Conservation (phyloP, 37 sponge, comb jelly and placozoan genomes). For the Spongilla lacustris region DNA sequence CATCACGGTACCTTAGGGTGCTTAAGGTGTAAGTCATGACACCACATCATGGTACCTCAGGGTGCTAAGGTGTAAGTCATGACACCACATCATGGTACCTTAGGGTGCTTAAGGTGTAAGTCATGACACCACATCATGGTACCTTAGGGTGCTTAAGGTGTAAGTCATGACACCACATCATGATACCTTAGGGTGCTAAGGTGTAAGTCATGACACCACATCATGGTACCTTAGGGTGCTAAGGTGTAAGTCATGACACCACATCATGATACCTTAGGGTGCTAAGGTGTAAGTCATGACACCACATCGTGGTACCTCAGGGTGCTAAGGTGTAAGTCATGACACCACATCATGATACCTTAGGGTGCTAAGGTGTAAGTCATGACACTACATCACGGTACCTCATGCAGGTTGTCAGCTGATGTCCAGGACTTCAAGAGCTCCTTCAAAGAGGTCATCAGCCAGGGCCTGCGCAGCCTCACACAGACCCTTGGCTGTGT, state of each 20-base stretch:
- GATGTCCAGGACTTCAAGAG: slow-evolving; percentile 98
- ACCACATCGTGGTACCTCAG: not conserved
- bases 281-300: not conserved
- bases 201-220: too few species aligned
- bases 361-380: not conserved
- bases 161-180: too few species aligned
- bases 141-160: too few species aligned
- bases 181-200: too few species aligned
- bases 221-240: too few species aligned
- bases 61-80: too few species aligned
- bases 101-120: too few species aligned
- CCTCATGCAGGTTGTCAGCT: slow-evolving; percentile 65
- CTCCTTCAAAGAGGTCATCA: slow-evolving; percentile 86
- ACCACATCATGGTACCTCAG: too few species aligned
- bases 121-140: too few species aligned
- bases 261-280: too few species aligned
- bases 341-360: not conserved
- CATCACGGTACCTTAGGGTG: not conserved
- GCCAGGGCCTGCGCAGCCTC: slow-evolving; percentile 73
- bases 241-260: too few species aligned
- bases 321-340: not conserved
- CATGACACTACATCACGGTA: not conserved
- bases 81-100: not conserved
- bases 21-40: too few species aligned
- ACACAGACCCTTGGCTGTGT: slow-evolving; percentile 87